Conservation (phyloP, 2,888 invertebrate species). For the Isoperla grammatica region DNA sequence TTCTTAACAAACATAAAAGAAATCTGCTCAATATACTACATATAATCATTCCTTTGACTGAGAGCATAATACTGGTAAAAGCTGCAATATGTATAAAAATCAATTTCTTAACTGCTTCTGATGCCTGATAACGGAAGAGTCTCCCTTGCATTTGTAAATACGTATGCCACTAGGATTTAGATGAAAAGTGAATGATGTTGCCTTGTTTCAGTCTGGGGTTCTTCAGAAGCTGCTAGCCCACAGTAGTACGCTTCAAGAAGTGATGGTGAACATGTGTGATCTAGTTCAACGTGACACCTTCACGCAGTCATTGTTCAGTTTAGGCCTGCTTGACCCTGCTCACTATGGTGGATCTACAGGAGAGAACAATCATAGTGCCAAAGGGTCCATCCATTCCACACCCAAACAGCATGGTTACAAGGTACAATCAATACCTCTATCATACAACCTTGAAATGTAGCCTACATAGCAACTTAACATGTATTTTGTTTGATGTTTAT, state of each 20-base stretch:
- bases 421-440: too few species aligned
- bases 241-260: slow-evolving; percentile 46
- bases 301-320: slow-evolving; percentile 51
- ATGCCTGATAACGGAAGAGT: too few species aligned
- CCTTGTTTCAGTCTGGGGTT: slow-evolving; percentile 49
- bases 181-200: too few species aligned
- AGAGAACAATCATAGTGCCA: slow-evolving; percentile 39
- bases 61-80: too few species aligned
- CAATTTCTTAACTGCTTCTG: too few species aligned
- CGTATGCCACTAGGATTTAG: too few species aligned
- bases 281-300: slow-evolving; percentile 58
- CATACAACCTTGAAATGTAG: too few species aligned
- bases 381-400: slow-evolving; percentile 29
- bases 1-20: too few species aligned
- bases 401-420: slow-evolving; percentile 34
- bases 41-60: too few species aligned
- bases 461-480: neutral
- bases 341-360: slow-evolving; percentile 25
- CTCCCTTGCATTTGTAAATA: too few species aligned
- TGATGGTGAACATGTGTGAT: slow-evolving; percentile 51
- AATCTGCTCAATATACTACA: too few species aligned
- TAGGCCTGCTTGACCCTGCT: slow-evolving; percentile 49
- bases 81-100: too few species aligned
- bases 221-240: slow-evolving; percentile 48
- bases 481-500: neutral